Evolutionary conservation across 2,113 vertebrate species (phyloP).

Genomic region (Brachypteracias leptosomus): DNA sequence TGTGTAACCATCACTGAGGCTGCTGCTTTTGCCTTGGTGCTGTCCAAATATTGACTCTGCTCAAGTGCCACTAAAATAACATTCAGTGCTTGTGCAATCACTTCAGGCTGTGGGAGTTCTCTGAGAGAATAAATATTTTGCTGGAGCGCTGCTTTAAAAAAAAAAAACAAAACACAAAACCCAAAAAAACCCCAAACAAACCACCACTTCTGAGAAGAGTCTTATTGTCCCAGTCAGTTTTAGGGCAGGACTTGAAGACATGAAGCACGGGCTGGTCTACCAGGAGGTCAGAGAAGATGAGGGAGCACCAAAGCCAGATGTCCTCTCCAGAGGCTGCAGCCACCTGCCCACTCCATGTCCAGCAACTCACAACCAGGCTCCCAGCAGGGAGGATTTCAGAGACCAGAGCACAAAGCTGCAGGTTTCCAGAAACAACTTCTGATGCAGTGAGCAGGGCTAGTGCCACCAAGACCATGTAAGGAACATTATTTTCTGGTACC

Average conservation of each 20-base stretch:
- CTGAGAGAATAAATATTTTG: neutral
- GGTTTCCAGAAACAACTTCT: neutral
- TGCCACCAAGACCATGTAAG: neutral
- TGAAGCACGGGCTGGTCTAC: accelerated
- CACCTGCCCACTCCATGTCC: accelerated
- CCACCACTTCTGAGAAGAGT: neutral
- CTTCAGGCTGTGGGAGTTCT: neutral
- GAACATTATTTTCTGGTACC: neutral
- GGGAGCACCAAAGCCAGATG: neutral
- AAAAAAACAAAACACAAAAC: neutral
- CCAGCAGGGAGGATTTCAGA: neutral
- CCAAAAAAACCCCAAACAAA: neutral
- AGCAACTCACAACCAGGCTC: neutral
- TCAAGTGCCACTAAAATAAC: neutral
- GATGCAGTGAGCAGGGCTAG: neutral
- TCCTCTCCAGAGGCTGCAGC: neutral
- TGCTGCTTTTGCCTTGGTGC: neutral
- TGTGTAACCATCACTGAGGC: neutral
- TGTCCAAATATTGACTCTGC: constrained; percentile 41
- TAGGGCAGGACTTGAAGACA: neutral
- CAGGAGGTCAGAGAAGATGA: neutral
- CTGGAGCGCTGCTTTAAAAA: neutral
- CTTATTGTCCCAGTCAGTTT: neutral
- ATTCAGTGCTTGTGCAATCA: neutral
- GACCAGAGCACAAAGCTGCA: neutral